These are phyloP conservation scores for Apogon hyalosoma DNA, from an alignment of 2,797 vertebrate species.

Conservation along the genomic window DNA sequence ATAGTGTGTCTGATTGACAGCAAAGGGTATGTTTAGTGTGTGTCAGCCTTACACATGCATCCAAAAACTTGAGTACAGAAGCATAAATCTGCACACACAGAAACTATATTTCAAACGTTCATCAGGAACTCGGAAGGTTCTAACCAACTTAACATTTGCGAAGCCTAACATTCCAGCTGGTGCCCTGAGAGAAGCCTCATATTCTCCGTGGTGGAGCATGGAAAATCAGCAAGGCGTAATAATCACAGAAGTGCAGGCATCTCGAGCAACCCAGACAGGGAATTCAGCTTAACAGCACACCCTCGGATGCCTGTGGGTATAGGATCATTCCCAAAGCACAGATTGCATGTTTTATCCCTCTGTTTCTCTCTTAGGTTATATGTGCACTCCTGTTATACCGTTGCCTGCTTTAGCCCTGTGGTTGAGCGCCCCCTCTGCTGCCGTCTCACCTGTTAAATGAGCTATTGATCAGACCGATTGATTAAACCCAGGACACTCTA, in stretches of 20 bases:
- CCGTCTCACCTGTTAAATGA: slow-evolving; percentile 78
- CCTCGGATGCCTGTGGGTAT: slow-evolving; percentile 30
- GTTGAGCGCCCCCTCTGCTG: slow-evolving; percentile 27
- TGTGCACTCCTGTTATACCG: slow-evolving; percentile 25
- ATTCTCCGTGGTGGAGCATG: slow-evolving; percentile 42
- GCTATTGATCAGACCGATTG: slow-evolving; percentile 78
- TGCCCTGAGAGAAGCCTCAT: slow-evolving; percentile 46
- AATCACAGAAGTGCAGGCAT: slow-evolving; percentile 67
- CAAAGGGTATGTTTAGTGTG: slow-evolving; percentile 25
- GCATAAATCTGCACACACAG: slow-evolving; percentile 9
- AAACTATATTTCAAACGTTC: slow-evolving; percentile 44
- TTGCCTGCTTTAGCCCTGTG: slow-evolving; percentile 51
- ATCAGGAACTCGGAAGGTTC: slow-evolving; percentile 46
- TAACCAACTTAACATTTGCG: slow-evolving; percentile 46
- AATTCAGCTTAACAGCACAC: slow-evolving; percentile 45
- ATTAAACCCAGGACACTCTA: slow-evolving; percentile 71
- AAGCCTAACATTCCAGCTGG: slow-evolving; percentile 44
- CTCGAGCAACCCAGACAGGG: slow-evolving; percentile 44
- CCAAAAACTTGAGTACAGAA: slow-evolving; percentile 11
- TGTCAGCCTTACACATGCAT: slow-evolving; percentile 22
- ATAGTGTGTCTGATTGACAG: slow-evolving; percentile 21
- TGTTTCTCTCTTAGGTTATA: slow-evolving; percentile 30
- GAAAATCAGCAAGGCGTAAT: slow-evolving; percentile 48
- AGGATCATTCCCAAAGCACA: slow-evolving; percentile 46
- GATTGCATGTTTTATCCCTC: slow-evolving; percentile 34